Base-by-base conservation (phyloP, 2,113 vertebrate genomes). In the Neogobius melanostomus region DNA sequence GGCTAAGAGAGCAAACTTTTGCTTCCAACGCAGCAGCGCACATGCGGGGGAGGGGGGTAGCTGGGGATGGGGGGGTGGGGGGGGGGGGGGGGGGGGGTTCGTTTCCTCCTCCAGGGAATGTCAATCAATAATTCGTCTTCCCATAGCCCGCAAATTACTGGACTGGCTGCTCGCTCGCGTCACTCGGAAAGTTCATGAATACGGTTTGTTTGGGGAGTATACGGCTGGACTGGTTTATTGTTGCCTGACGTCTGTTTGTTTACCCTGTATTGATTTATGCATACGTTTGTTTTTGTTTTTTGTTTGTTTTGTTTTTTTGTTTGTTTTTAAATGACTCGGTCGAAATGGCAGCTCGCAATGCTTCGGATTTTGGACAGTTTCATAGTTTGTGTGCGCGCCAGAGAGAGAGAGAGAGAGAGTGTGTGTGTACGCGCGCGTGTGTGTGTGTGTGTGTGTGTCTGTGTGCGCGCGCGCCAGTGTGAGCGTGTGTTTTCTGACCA, bases 121-220 rank as follows among this genome's bases (percentile, higher is more conserved):
- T 72, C 91, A 90, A 93, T 93, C 91, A 91, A 93, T 93, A 92
- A 91, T 80, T 84, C 84, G 89, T 79, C 82, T 71, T 11, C 71
- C 77, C 76, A 81, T 68, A 77, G 77, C 71, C 85, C 86, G 74
- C 81, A 77, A 21, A 87, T 87, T 60, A 74, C 73, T 68, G 87
- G 85, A 87, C 87, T 86, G 76, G 61, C 44, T 82, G 61, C 61
- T 82, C 87, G 85, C 82, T 83, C 81, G 85, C 87, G 87, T 87
- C 87, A 89, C 87, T 75, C 80, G 86, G 79, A 87, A 83, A 82
- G 89, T 68, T 79, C 87, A 85, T 85, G 82, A 71, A 77, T 88
- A 86, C 76, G 51, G 28, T 84, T 85, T 79, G 68, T 11, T 7
- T 11, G 11, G 17, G 2, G 61, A 80, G 44, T 79, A 80, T 81